Conservation (phyloP, 2,888 invertebrate species). For the Cataglyphis livida region DNA sequence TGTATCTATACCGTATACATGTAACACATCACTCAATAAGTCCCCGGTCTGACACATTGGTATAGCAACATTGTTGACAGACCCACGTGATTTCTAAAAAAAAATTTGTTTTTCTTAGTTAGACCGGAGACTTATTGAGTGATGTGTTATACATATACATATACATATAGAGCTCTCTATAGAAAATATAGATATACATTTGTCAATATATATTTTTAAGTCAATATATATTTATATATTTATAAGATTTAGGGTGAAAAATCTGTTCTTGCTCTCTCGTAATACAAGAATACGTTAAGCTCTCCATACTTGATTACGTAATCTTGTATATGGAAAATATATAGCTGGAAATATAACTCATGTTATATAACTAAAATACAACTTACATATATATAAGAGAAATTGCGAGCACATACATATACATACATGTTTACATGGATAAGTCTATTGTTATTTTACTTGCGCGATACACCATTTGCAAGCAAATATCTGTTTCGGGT, state of each 20-base stretch:
- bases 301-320: not conserved
- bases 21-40: too few species aligned
- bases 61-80: too few species aligned
- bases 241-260: not conserved
- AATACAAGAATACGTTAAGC: not conserved
- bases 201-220: not conserved
- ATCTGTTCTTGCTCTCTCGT: not conserved
- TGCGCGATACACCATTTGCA: not conserved
- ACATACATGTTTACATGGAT: not conserved
- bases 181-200: not conserved
- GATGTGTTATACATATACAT: not conserved
- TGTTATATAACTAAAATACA: not conserved
- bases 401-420: not conserved
- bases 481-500: not conserved
- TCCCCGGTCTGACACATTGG: too few species aligned
- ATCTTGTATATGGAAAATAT: not conserved
- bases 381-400: not conserved
- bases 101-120: too few species aligned
- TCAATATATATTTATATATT: not conserved
- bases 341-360: too few species aligned
- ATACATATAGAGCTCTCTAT: not conserved
- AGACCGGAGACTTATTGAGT: too few species aligned
- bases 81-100: too few species aligned
- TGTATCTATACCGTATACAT: not conserved
- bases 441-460: conserved; percentile 7